Conservation (phyloP, 2,888 invertebrate species). For the Baronia brevicornis region DNA sequence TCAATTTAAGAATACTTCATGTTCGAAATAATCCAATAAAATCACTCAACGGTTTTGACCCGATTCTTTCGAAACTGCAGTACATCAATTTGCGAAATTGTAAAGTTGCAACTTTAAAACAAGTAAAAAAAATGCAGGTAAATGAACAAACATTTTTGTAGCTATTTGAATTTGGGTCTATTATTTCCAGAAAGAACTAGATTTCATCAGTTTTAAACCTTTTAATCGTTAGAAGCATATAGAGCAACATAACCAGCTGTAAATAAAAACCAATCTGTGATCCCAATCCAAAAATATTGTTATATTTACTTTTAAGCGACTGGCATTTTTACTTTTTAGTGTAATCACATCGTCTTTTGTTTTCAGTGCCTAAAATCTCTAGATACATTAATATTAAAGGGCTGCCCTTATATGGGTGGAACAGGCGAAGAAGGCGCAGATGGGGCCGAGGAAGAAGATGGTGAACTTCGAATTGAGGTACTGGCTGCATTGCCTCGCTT, state of each 20-base stretch:
- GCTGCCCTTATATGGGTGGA: conserved; percentile 75
- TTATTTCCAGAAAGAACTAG: no score
- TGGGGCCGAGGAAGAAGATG: conserved; percentile 46
- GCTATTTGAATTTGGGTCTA: no score
- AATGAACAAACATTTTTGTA: no score
- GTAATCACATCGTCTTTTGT: conserved; percentile 6
- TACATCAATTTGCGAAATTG: conserved; percentile 77
- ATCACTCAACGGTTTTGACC: conserved; percentile 68
- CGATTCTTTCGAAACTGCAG: conserved; percentile 49
- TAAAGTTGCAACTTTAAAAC: conserved; percentile 62
- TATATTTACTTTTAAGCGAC: not conserved
- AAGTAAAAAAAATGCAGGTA: conserved; percentile 71
- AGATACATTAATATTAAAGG: conserved; percentile 67
- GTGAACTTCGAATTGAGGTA: conserved; percentile 57
- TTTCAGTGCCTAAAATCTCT: conserved; percentile 55
- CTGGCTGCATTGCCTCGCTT: conserved; percentile 69
- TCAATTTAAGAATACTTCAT: conserved; percentile 81
- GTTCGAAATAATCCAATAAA: conserved; percentile 80
- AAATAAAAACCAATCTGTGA: no score
- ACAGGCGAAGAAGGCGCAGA: conserved; percentile 47
- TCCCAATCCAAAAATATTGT: no score
- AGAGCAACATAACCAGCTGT: no score
- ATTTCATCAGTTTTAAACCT: no score
- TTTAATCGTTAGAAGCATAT: no score
- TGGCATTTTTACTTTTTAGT: conserved; percentile 1